Base-by-base conservation (phyloP, 2,888 invertebrate species). In the Eupithecia pulchellata region DNA sequence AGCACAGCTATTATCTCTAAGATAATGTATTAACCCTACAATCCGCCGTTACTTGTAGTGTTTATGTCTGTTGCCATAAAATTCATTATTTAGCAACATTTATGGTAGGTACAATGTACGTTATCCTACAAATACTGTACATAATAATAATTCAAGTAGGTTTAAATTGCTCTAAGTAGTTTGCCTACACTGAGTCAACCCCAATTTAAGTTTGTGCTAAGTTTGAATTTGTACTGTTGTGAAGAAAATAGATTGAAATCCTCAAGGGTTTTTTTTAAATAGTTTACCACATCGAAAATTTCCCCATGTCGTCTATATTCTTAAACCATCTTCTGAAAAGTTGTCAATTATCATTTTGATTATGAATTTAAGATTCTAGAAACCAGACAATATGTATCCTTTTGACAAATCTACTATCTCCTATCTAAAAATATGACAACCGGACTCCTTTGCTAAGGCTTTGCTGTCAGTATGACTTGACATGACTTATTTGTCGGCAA, bases 201-300 rank as follows among this genome's bases (percentile, higher is more conserved):
- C 88, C 87, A 87, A 90, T 91, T 90, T 87, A 88, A 89, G 86
- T 86, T 85, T 79, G 80, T 78, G 80, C 87, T 86, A 88, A 91
- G 86, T 91, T 91, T 84, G 81, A 82, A 86, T 86, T 81, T 84
- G 82, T 84, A 85, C 84, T 83, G 79, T 67, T 60, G 68, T 42
- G 70, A 58, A 20, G 60, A 75, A 64, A 76, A 70, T 13, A 11
- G 9, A 32, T 9, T 52, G 13, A 1, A 52, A 52, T 20, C 4
- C 13, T 25, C 4, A 52, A 47, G 47, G 47, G n/a, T n/a, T 47
- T 20, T 47, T 13, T 52, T 47, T 17, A 2, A 47, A 47, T 20
- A 47, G 20, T 0, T 20, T 20, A 47, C 9, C 9, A 20, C 9
- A 47, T 3, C 0, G 20, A 47, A 55, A 3, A 27, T 27, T 36